Conservation (phyloP, 2,797 vertebrate species). For the Enteromius trimaculatus region DNA sequence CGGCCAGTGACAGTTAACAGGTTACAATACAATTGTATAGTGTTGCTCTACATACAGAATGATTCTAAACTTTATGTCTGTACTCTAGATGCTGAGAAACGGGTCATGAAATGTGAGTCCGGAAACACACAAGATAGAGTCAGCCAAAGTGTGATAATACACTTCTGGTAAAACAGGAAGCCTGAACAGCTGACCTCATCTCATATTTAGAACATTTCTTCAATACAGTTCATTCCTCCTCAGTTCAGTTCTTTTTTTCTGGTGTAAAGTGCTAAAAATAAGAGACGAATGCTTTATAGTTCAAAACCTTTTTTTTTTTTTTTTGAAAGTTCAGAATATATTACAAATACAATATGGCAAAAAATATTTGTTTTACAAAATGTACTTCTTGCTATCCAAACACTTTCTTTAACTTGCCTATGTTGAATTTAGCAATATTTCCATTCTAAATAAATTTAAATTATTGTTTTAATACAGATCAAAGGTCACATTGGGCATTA, state of each 20-base stretch:
- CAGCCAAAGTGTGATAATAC: slow-evolving; percentile 49
- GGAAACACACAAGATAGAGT: slow-evolving; percentile 39
- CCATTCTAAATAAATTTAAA: background rate
- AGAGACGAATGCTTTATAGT: background rate
- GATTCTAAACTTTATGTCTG: background rate
- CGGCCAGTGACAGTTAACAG: too few species aligned
- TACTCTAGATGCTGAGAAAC: slow-evolving; percentile 19
- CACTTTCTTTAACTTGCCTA: background rate
- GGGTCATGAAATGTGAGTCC: slow-evolving; percentile 42
- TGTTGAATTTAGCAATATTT: slow-evolving; percentile 1
- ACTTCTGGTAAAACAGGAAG: slow-evolving; percentile 49
- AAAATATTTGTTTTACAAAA: slow-evolving; percentile 34
- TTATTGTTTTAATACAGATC: slow-evolving; percentile 29
- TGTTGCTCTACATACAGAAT: background rate
- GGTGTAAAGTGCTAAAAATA: background rate
- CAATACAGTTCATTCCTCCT: background rate
- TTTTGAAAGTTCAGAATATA: slow-evolving; percentile 18
- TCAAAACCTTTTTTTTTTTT: background rate
- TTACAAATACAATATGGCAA: slow-evolving; percentile 40
- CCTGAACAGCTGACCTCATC: slow-evolving; percentile 26
- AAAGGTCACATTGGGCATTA: background rate
- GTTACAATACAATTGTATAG: background rate
- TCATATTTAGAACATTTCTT: slow-evolving; percentile 10
- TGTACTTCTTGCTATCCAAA: background rate
- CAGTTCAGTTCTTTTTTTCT: background rate